Evolutionary conservation across 1,140 invertebrate species (phyloP), one percentile per base, ranked within the genome.

Genomic region (Drosophila ironensis): DNA sequence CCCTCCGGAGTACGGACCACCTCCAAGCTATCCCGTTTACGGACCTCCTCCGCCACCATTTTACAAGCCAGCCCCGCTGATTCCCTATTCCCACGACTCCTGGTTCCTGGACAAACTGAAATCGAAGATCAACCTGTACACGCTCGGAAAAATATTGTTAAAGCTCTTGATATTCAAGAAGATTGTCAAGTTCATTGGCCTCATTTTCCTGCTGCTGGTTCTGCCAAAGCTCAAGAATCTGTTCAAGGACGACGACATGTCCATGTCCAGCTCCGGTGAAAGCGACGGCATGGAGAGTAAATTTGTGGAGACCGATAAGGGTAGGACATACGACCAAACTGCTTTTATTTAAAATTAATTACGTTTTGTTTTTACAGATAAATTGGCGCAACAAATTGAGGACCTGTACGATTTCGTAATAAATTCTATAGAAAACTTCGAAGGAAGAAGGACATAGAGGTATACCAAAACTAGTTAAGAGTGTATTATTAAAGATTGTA

Each of bases 151-250:
- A 88, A 92, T 95, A 33, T 52, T 95, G 33, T 82, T 95, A 6
- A 95, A 95, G 81, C 74, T 95, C 4, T 90, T 95, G 1, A 94
- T 95, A 59, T 95, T 95, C 71, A 95, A 95, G 86, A 94, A 95
- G 89, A 93, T 95, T 41, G 93, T 95, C 11, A 95, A 95, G 77
- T 95, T 95, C 80, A 93, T 95, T 25, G 94, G 93, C 0, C 89
- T 95, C 1, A 92, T 95, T 46, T 95, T 94, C 80, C 90, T 96
- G 60, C 78, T 96, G 47, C 82, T 96, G 5, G 94, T 96, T 57
- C 93, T 96, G 45, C 95, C 95, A 0, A 94, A 94, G 76, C 89
- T 95, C 8, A 93, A 93, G 56, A 88, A 64, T 42, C 40, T 89
- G 24, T 76, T 89, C 9, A 70, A 71, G 11, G 87, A 86, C 12